Evolutionary conservation across 2,888 invertebrate species (phyloP).

Genomic region (Brachylomia viminalis): DNA sequence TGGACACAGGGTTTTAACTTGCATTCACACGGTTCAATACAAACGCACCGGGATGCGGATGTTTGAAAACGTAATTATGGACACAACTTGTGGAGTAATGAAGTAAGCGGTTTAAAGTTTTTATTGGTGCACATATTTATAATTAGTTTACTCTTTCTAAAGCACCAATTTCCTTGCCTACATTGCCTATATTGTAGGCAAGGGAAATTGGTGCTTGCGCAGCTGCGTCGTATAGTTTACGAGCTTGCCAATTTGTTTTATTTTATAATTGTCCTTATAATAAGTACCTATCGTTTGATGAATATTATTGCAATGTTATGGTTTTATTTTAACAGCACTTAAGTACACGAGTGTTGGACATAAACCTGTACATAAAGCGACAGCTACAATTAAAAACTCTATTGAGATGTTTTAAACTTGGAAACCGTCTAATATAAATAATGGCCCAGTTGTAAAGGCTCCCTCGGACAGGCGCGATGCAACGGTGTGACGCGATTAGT

Average conservation of each 20-base stretch:
- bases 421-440: neutral
- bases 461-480: no score
- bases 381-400: neutral
- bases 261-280: conserved; percentile 46
- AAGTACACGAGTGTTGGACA: conserved; percentile 6
- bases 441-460: neutral
- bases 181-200: conserved; percentile 6
- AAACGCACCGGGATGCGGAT: conserved; percentile 7
- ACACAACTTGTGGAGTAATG: conserved; percentile 5
- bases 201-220: neutral
- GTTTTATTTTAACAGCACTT: conserved; percentile 35
- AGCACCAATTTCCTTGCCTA: conserved; percentile 10
- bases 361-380: conserved; percentile 4
- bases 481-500: no score
- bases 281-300: conserved; percentile 11
- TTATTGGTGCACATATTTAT: conserved; percentile 28
- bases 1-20: neutral
- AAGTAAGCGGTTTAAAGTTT: neutral
- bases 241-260: conserved; percentile 54
- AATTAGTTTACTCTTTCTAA: conserved; percentile 15
- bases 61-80: conserved; percentile 27
- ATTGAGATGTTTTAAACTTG: neutral
- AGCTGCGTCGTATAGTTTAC: conserved; percentile 36
- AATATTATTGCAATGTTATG: conserved; percentile 14
- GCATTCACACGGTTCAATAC: conserved; percentile 9